Base-by-base conservation (phyloP, 2,113 vertebrate species). In the Upupa epops region DNA sequence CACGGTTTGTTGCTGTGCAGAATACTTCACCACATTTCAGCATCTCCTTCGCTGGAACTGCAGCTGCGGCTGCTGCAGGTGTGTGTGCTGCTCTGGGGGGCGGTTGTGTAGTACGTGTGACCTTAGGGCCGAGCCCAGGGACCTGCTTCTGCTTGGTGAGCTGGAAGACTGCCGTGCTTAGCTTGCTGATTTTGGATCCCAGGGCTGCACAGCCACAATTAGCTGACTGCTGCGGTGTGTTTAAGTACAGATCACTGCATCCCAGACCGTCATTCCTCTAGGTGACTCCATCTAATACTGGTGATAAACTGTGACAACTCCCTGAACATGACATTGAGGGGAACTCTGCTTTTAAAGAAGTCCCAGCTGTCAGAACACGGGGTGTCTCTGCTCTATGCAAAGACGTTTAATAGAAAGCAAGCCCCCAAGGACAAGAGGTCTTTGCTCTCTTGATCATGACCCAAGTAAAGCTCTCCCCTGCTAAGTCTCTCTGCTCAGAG, bases 1-100 rank as follows among this genome's bases (percentile, higher is more conserved):
- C 14, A 7, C 1, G 6, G 1, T 9, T 2, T 0, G 1, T 29
- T 42, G n/a, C n/a, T n/a, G 11, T 8, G 20, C 8, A 25, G 56
- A 28, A 9, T 15, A 17, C 58, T 56, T 77, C 77, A 31, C 14
- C 17, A 2, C 21, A 34, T 22, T 6, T 34, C 2, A 2, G 45
- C 32, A 6, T 21, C 3, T 17, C n/a, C n/a, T 69, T 34, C 4
- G 1, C 32, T 6, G 55, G 58, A 49, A 31, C 4, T 3, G 65
- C 54, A 65, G 46, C 3, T 2, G 58, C 6, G 73, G 16, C 52
- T 66, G 40, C 42, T 40, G 9, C 8, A 3, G 0, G 0, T 9
- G 8, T 12, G 17, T 8, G 60, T 55, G 46, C 52, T 36, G 46
- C 82, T 89, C 22, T 1, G 1, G 1, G 9, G 9, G 1, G 7